A percentile compares a stretch with the other conserved stretches of the same genome.
Evolutionary conservation across 1,140 invertebrate genomes (phyloP).

Genomic region (Triops longicaudatus): DNA sequence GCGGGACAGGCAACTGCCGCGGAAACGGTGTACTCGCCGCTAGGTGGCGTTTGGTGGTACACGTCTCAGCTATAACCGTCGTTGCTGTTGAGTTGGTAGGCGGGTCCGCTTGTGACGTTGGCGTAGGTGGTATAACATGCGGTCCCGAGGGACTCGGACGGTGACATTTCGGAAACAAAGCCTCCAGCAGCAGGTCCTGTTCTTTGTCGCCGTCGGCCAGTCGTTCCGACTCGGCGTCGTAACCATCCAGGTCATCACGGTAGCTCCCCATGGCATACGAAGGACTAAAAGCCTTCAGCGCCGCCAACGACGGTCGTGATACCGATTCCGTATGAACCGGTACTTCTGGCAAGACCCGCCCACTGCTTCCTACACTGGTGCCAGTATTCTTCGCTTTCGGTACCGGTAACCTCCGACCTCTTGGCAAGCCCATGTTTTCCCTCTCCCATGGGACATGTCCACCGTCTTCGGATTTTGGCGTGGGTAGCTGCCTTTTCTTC

Average conservation of each 20-base stretch:
- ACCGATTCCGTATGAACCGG: not conserved
- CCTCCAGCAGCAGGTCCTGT: not conserved
- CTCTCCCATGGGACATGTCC: not conserved
- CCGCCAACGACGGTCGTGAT: not conserved
- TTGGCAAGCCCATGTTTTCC: not conserved
- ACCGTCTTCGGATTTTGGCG: not conserved
- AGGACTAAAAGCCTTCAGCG: not conserved
- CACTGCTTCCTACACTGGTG: not conserved
- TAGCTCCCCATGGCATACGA: not conserved
- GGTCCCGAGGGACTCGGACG: not conserved
- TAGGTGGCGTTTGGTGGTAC: not conserved
- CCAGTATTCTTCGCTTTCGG: not conserved
- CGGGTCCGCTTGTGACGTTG: not conserved
- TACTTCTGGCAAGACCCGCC: not conserved
- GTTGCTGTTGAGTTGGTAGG: not conserved
- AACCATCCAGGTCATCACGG: not conserved
- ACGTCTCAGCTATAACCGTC: not conserved
- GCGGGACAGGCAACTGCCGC: not conserved
- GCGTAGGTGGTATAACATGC: not conserved
- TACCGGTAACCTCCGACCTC: not conserved
- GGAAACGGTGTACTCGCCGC: not conserved
- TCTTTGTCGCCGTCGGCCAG: not conserved
- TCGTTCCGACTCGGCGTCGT: not conserved
- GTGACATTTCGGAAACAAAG: not conserved
- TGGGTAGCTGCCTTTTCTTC: not conserved